A percentile compares a stretch with the other conserved stretches of the same genome.
Conservation (phyloP, 2,888 invertebrate species). For the Teleogryllus oceanicus region DNA sequence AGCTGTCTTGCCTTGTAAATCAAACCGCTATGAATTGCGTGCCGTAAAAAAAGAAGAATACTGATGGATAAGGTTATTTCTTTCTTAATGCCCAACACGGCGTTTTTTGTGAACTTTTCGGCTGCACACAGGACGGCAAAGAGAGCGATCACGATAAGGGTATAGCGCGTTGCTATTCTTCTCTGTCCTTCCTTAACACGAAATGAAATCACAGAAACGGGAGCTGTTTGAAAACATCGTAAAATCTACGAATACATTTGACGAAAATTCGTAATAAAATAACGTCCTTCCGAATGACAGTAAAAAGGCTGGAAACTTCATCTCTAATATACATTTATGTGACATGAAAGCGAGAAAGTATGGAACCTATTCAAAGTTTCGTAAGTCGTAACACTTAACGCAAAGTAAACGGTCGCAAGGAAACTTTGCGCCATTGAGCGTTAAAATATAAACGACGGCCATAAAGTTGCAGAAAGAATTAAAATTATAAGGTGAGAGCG, state of each 20-base stretch:
- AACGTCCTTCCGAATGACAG: constrained; percentile 5
- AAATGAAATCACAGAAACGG: no score
- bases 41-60: not conserved
- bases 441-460: constrained; percentile 3
- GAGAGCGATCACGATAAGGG: no score
- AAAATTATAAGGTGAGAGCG: not conserved
- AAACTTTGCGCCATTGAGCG: not conserved
- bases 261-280: not conserved
- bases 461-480: not conserved
- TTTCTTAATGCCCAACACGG: not conserved
- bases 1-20: not conserved
- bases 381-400: constrained; percentile 1
- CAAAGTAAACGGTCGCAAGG: not conserved
- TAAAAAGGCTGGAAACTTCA: not conserved
- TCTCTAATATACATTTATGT: not conserved
- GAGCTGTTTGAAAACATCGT: not conserved
- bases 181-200: not conserved
- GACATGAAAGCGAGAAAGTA: not conserved
- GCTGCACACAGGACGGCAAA: no score
- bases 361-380: not conserved
- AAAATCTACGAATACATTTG: not conserved
- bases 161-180: no score
- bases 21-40: not conserved
- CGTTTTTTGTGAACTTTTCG: not conserved
- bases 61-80: not conserved